A percentile compares a stretch with the other conserved stretches of the same genome.
Conservation (phyloP, 2,113 vertebrate species). For the Fulmarus glacialis region DNA sequence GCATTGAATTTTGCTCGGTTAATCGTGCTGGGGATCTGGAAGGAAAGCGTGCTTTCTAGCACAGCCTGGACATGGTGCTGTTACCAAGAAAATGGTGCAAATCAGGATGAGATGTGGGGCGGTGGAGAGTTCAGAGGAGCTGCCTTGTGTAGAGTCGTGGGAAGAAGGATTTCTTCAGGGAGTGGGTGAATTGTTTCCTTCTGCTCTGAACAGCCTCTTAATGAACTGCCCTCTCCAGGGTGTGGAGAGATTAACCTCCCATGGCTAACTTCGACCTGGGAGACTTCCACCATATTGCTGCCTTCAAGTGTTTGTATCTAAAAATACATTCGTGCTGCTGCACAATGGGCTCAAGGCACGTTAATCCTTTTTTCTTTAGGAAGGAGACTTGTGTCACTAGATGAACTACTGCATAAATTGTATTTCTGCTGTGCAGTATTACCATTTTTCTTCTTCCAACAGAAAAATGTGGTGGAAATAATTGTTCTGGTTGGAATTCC, state of each 20-base stretch:
- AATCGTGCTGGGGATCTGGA: not conserved
- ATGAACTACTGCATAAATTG: not conserved
- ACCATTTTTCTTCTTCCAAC: not conserved
- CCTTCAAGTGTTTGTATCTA: not conserved
- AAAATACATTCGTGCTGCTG: not conserved
- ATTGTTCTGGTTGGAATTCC: slow-evolving; percentile 50
- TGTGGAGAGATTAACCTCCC: not conserved
- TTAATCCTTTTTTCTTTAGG: not conserved
- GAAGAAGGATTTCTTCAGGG: slow-evolving; percentile 29
- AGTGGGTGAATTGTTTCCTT: slow-evolving; percentile 24
- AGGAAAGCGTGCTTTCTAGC: not conserved
- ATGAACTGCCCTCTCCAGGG: slow-evolving; percentile 37
- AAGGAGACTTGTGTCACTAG: not conserved
- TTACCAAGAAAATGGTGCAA: not conserved
- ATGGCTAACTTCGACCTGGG: not conserved
- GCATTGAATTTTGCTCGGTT: rapidly evolving
- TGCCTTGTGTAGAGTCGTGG: not conserved
- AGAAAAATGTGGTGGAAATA: not conserved
- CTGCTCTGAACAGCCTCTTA: not conserved
- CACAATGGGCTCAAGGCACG: not conserved
- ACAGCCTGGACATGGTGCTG: not conserved
- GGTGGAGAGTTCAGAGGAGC: not conserved
- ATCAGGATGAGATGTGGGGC: rapidly evolving
- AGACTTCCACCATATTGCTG: slow-evolving; percentile 10
- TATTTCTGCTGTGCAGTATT: not conserved